Evolutionary conservation across 2,113 vertebrate genomes (phyloP).

Genomic region (Rissa tridactyla): DNA sequence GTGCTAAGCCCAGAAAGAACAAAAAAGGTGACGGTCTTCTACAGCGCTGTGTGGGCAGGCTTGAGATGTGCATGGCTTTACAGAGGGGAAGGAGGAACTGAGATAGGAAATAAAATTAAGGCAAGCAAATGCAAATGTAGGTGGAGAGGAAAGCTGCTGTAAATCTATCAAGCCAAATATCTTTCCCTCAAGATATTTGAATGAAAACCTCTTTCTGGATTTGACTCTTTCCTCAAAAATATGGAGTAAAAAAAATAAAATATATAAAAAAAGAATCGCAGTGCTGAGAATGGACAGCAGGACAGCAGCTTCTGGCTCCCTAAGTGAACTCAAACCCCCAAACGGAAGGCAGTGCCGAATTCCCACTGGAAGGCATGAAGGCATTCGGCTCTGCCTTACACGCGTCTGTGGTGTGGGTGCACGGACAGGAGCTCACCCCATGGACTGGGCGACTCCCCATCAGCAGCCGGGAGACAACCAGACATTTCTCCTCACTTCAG

Average conservation of each 20-base stretch:
- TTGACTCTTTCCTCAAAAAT: neutral
- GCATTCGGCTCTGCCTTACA: neutral
- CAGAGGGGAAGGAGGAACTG: neutral
- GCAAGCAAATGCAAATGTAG: neutral
- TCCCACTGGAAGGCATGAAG: neutral
- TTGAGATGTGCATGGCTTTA: neutral
- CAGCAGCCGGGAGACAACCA: neutral
- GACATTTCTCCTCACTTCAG: neutral
- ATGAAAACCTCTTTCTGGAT: neutral
- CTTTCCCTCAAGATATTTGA: neutral
- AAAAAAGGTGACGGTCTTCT: neutral
- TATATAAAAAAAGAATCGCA: neutral
- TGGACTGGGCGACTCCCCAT: no score
- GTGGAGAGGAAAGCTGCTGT: neutral
- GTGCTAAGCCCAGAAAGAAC: neutral
- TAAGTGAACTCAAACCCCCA: neutral
- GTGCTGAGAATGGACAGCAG: neutral
- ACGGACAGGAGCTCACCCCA: neutral
- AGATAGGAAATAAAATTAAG: neutral
- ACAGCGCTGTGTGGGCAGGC: neutral
- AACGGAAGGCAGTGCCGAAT: neutral
- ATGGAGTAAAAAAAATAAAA: neutral
- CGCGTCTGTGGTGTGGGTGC: accelerated
- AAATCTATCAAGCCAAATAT: neutral
- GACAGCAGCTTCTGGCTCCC: neutral